phyloP scores from a whole-genome alignment of 1,140 invertebrate species.

The Thereuonema tuberculata region DNA sequence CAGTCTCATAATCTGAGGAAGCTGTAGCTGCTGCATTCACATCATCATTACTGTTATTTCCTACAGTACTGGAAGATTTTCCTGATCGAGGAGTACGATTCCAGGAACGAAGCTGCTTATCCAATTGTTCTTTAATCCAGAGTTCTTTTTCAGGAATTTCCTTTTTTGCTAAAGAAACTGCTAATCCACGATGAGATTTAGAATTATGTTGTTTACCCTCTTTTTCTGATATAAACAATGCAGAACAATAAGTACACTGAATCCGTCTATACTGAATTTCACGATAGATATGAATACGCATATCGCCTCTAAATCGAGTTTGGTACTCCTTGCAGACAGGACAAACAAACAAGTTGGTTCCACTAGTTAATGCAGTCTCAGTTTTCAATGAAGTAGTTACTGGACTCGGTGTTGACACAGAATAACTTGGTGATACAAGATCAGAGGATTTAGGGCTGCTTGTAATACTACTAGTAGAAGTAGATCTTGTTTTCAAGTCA shows the following conservation, averaged over 20 bases:
- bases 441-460: too few species aligned
- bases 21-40: too few species aligned
- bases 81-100: neutral
- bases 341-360: conserved; percentile 35
- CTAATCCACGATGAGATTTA: neutral
- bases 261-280: conserved; percentile 35
- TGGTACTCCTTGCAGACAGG: conserved; percentile 39
- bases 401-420: too few species aligned
- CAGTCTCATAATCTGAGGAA: too few species aligned
- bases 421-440: too few species aligned
- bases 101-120: neutral
- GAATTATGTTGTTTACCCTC: neutral
- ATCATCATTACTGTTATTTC: too few species aligned
- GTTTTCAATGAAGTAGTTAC: too few species aligned
- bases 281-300: conserved; percentile 40
- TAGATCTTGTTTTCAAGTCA: neutral
- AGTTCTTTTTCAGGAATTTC: neutral
- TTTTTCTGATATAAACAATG: conserved; percentile 2
- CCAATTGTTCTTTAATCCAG: conserved; percentile 2
- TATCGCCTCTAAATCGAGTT: conserved; percentile 36
- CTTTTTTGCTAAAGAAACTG: neutral
- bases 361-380: too few species aligned
- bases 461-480: too few species aligned
- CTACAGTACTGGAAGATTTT: too few species aligned
- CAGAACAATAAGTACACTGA: neutral